These are phyloP conservation scores for Notarius quadriscutis DNA, from an alignment of 2,113 vertebrate genomes.

Conservation along the genomic window DNA sequence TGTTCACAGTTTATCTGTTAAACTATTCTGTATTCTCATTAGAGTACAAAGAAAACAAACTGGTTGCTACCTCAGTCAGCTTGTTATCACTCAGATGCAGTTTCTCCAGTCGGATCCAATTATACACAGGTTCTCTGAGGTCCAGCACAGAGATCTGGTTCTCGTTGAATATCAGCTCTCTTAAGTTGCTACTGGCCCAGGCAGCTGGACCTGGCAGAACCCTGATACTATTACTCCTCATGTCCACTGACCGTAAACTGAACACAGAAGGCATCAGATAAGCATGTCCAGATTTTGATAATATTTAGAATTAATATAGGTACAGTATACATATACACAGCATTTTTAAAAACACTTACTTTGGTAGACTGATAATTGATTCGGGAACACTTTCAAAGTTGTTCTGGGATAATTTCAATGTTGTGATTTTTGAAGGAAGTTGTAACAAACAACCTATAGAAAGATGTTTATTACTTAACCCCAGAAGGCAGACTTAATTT, in stretches of 20 bases:
- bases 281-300: background rate
- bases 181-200: slow-evolving; percentile 86
- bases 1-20: background rate
- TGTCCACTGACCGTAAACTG: slow-evolving; percentile 87
- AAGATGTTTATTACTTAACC: slow-evolving; percentile 9
- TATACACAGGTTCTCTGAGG: slow-evolving; percentile 78
- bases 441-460: slow-evolving; percentile 75
- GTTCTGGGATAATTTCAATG: slow-evolving; percentile 87
- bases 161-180: slow-evolving; percentile 88
- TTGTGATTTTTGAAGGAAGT: slow-evolving; percentile 82
- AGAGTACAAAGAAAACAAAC: background rate
- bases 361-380: slow-evolving; percentile 80
- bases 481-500: background rate
- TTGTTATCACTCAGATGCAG: slow-evolving; percentile 88
- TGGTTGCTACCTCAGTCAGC: slow-evolving; percentile 80
- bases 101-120: slow-evolving; percentile 89
- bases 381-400: slow-evolving; percentile 78
- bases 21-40: background rate
- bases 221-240: slow-evolving; percentile 83
- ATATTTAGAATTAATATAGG: background rate
- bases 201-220: slow-evolving; percentile 77
- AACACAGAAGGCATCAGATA: slow-evolving; percentile 11
- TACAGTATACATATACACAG: background rate
- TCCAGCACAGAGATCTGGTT: slow-evolving; percentile 84
- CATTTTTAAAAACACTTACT: slow-evolving; percentile 75